Evolutionary conservation across 1,140 invertebrate genomes (phyloP), one percentile per base, ranked within the genome.

Genomic region (Megathymus violae): DNA sequence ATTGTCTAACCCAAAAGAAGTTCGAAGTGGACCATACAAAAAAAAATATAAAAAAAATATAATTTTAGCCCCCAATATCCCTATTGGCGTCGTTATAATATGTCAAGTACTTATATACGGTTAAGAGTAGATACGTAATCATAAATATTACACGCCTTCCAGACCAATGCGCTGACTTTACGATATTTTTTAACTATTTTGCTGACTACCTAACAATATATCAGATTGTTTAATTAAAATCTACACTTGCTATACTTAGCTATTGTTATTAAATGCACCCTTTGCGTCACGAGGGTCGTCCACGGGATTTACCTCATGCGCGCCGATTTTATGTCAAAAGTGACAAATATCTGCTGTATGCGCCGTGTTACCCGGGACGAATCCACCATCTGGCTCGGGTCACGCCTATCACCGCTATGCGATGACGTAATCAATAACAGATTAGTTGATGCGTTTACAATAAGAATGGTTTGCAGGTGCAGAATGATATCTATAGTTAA

Each of bases 311-410:
- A 69, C 64, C 66, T 71, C 25, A 71, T 71, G 60, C 50, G 71
- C 70, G 27, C 58, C 62, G 62, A 74, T 69, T 76, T 74, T 50
- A 61, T 60, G 76, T 76, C 76, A 76, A 67, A 63, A 56, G 66
- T 74, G 76, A 76, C 76, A 67, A 79, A 74, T 73, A 63, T 64
- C 69, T 62, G 44, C 69, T 65, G 70, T 64, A 71, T 72, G 52
- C 48, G n/a, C 47, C 41, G 50, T 43, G 38, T 38, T 7, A 44
- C 27, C 54, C 50, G 52, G 63, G 48, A 58, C 69, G 46, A 71
- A 74, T 69, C 11, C 9, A 64, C 60, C 73, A 76, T 80, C 75
- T 76, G 74, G 48, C 15, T 16, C 14, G 36, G 64, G 67, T 74
- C 74, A 76, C 76, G 74, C 74, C 76, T 76, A 67, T 74, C 62